Conservation (phyloP, 2,113 vertebrate species). For the Forbesichthys papilliferus region DNA sequence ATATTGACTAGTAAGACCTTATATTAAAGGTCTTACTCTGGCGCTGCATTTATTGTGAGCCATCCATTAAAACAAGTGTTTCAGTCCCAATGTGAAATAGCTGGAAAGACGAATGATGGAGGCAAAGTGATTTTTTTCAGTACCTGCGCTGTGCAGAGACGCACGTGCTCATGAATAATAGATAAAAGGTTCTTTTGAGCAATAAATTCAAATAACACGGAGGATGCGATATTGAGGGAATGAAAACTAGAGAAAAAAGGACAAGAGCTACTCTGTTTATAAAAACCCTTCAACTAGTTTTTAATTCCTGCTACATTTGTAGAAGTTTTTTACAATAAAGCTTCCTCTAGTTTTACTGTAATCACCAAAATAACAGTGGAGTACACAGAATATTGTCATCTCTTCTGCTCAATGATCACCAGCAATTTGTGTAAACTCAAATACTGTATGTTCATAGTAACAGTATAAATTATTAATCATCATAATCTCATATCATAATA, state of each 20-base stretch:
- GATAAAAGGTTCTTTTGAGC: slow-evolving; percentile 4
- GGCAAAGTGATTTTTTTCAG: slow-evolving; percentile 17
- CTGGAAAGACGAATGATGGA: slow-evolving; percentile 17
- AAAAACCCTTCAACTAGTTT: not conserved
- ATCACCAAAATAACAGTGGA: too few relatives aligned
- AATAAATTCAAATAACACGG: slow-evolving; percentile 1
- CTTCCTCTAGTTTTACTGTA: too few relatives aligned
- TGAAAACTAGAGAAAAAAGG: not conserved
- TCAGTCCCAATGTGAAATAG: slow-evolving; percentile 14
- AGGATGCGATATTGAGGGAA: slow-evolving; percentile 4
- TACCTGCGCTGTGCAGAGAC: slow-evolving; percentile 15
- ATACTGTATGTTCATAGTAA: too few relatives aligned
- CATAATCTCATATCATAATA: too few relatives aligned
- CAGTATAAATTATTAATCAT: too few relatives aligned
- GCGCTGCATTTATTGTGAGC: not conserved
- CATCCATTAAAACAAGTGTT: slow-evolving; percentile 20
- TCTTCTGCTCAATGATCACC: too few relatives aligned
- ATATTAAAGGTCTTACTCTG: not conserved
- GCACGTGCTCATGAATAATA: slow-evolving; percentile 21
- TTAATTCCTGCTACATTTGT: too few relatives aligned
- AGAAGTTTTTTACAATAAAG: too few relatives aligned
- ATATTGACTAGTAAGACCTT: not conserved
- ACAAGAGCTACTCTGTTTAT: not conserved
- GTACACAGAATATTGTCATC: too few relatives aligned
- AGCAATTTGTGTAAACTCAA: too few relatives aligned